Base-by-base conservation (phyloP, 2,797 vertebrate species). In the Limnodromus scolopaceus region DNA sequence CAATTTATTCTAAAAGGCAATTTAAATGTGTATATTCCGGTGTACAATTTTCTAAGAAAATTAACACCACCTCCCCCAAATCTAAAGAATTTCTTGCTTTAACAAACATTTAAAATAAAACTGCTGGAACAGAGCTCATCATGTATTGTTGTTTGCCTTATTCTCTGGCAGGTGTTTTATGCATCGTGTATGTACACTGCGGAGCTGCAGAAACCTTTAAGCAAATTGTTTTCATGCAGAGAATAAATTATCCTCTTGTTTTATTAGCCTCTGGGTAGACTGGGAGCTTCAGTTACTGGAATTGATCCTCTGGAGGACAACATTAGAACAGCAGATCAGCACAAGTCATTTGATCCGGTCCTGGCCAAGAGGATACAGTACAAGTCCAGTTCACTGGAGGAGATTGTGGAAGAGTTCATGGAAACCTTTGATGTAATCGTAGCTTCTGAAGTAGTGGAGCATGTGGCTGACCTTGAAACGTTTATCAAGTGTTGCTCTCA, bases 401-500 rank as follows among this genome's bases (percentile, higher is more conserved):
- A 99, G 85, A 98, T 99, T 41, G 97, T 98, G 70, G 97, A 97
- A 77, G 97, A 98, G 60, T 97, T 86, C 9, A 92, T 93, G 68
- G 98, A 98, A 95, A 96, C 70, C 34, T 99, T 99, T 87, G 99
- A 99, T 81, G 99, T 99, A 6, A 95, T 99, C 4, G 96, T 99
- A 89, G 99, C 99, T 41, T 99, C 99, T 22, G 99, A 99, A 98
- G 99, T 99, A 94, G 98, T 99, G 92, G 99, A 99, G 95, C 99
- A 99, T 98, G 98, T 99, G 96, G 97, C 97, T 70, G 98, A 99
- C 95, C 97, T 99, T 96, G 99, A 99, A 96, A 98, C 86, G 20
- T 99, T 99, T 77, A 97, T 99, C 94, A 98, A 97, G 97, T 99
- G 98, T 98, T 99, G 99, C 97, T 97, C 94, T 96, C 97, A 96